These are phyloP conservation scores for Xerus rutilus DNA, from an alignment of 2,797 vertebrate genomes.

Conservation along the genomic window DNA sequence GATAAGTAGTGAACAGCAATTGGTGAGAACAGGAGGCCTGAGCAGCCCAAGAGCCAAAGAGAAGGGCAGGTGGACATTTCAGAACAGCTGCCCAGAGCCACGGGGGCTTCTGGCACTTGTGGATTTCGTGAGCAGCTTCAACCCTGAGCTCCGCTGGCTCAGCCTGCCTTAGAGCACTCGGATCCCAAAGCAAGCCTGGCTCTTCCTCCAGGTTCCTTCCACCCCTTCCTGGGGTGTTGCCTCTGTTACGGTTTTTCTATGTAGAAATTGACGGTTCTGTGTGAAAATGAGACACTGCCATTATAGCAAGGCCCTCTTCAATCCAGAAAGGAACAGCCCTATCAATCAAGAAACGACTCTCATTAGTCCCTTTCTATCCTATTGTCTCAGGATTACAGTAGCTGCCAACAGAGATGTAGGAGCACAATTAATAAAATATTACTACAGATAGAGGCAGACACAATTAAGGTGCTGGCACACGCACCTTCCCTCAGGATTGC, in stretches of 20 bases:
- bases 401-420: conserved; percentile 49
- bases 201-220: background rate
- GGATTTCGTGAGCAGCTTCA: background rate
- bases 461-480: background rate
- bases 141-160: background rate
- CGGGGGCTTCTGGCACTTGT: background rate
- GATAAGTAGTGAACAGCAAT: background rate
- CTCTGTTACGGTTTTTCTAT: background rate
- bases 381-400: conserved; percentile 55
- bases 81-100: background rate
- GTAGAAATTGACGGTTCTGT: background rate
- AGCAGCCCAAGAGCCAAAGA: background rate
- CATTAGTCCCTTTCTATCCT: conserved; percentile 72
- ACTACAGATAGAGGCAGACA: background rate
- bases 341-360: conserved; percentile 70
- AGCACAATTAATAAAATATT: conserved; percentile 61
- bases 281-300: conserved; percentile 62
- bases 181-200: background rate
- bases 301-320: conserved; percentile 64
- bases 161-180: background rate
- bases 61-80: background rate
- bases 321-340: conserved; percentile 58
- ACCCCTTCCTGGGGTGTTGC: background rate
- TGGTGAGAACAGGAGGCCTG: background rate
- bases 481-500: background rate